Evolutionary conservation across 2,888 invertebrate genomes (phyloP), one percentile per base, ranked within the genome.

Genomic region (Oeneis ivallda): DNA sequence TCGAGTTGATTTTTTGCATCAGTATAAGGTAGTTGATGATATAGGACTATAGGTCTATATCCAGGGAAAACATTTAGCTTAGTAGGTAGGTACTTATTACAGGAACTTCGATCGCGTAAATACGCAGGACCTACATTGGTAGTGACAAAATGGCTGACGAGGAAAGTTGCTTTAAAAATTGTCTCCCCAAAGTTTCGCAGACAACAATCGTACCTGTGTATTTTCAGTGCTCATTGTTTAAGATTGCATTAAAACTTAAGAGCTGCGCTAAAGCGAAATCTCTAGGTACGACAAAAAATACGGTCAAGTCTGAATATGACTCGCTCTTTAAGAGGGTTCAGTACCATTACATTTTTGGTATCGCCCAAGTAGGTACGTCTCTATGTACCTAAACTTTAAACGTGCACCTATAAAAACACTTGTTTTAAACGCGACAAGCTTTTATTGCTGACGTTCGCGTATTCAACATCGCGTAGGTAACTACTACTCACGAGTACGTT

Each of bases 221-320:
- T 67, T 67, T 64, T 64, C 56, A 64, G 49, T 60, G 53, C 34
- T 37, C 47, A 59, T 66, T 64, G 54, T 69, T 64, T 62, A 50
- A 64, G 57, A 69, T 65, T 67, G 62, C 62, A 62, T 65, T 69
- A 67, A 69, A 69, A 69, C 66, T 69, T 63, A 53, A 62, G 53
- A 59, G 59, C 59, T 43, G 43, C 32, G 52, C 34, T 53, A 54
- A 54, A 65, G 64, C 66, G 52, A 65, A 67, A 69, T 67, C 59
- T 59, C 53, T 47, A 37, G 7, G 7, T 37, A 49, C 49, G 47
- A 53, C 52, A 45, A 64, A 66, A 64, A 67, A 66, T 13, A 41
- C 13, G 4, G 41, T 11, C 41, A 41, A 41, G 41, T 13, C 3
- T 13, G 13, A 41, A 13, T 41, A 41, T 0, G 41, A 39, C 13